Evolutionary conservation across 2,113 vertebrate species (phyloP).

Genomic region (Syrrhaptes paradoxus): DNA sequence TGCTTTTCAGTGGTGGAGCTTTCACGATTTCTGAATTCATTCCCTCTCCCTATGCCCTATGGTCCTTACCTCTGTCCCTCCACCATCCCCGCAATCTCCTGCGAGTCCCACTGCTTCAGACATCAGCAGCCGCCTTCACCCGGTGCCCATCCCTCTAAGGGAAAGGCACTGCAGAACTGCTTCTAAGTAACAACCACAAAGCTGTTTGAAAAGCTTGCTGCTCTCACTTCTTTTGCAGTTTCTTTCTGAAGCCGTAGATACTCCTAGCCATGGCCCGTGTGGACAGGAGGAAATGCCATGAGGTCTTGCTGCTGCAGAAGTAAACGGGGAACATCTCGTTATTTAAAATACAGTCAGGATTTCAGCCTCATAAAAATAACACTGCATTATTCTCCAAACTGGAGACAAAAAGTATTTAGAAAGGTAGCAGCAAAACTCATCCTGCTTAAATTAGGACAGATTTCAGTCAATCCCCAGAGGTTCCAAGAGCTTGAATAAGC

Average conservation of each 20-base stretch:
- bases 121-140: fast-evolving
- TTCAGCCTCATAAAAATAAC: slow-evolving; percentile 35
- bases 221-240: neutral
- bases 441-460: slow-evolving; percentile 40
- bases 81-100: neutral
- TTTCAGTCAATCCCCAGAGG: slow-evolving; percentile 35
- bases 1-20: neutral
- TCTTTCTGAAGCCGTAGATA: neutral
- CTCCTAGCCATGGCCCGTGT: neutral
- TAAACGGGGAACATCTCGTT: neutral
- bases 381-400: neutral
- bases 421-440: slow-evolving; percentile 22
- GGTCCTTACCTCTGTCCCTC: neutral
- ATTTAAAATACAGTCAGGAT: slow-evolving; percentile 44
- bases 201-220: neutral
- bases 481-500: slow-evolving; percentile 39
- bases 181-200: neutral
- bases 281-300: neutral
- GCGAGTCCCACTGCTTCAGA: neutral
- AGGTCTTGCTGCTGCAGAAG: neutral
- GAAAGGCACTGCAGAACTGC: neutral
- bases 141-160: neutral
- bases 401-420: slow-evolving; percentile 34
- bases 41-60: neutral
- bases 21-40: neutral